A percentile compares a stretch with the other conserved stretches of the same genome.
phyloP scores from a whole-genome alignment of 2,797 vertebrate genomes.

The Odontamblyopus rebecca region DNA sequence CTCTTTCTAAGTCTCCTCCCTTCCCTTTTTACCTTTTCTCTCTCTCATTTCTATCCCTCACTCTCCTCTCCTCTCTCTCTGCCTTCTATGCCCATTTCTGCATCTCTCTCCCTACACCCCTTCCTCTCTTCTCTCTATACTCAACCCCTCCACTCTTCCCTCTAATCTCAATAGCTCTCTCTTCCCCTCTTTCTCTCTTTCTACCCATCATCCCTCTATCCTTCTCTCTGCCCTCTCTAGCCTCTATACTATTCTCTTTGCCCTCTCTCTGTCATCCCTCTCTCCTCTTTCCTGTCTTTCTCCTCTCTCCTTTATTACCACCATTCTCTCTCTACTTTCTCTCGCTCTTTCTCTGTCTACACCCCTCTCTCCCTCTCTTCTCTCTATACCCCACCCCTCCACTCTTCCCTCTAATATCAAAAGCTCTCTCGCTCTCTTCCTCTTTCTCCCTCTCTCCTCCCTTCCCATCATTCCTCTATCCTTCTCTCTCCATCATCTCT shows the following conservation, averaged over 20 bases:
- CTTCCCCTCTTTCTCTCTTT: background rate
- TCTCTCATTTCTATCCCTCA: background rate
- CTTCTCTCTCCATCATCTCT: no score
- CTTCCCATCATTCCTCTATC: no score
- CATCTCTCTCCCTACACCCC: background rate
- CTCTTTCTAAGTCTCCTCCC: background rate
- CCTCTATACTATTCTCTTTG: no score
- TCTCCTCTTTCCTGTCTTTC: slow-evolving; percentile 29
- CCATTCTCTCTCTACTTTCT: no score
- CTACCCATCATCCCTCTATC: background rate
- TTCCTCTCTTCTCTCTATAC: background rate
- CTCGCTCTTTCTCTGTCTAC: no score
- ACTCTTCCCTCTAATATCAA: no score
- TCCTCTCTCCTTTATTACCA: no score
- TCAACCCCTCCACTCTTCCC: background rate
- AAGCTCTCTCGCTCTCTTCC: no score
- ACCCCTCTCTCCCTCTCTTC: no score
- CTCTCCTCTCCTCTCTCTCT: background rate
- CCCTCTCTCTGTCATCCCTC: slow-evolving; percentile 52
- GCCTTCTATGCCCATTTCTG: no score
- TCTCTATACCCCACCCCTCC: background rate
- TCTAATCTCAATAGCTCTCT: background rate
- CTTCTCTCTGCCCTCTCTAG: background rate
- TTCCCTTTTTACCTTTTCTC: no score
- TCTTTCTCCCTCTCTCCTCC: no score